These are phyloP conservation scores for Plumapathes pennacea DNA, from an alignment of 92 coral and sea anemone species.

Conservation along the genomic window DNA sequence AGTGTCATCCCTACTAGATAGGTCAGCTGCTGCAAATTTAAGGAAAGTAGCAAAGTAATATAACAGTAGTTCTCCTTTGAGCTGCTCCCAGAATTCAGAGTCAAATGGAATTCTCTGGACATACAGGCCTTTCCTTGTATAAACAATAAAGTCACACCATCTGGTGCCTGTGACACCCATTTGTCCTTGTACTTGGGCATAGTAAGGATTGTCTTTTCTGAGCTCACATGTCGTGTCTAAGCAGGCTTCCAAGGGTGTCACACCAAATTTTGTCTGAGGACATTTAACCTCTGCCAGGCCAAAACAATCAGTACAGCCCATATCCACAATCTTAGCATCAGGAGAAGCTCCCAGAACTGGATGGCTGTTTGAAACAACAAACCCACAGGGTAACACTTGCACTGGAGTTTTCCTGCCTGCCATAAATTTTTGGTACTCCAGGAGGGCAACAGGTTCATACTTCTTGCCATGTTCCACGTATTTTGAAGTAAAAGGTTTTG, in stretches of 20 bases:
- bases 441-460: constrained; percentile 48
- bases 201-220: constrained; percentile 22
- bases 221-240: constrained; percentile 18
- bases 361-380: constrained; percentile 12
- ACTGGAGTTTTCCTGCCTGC: constrained; percentile 29
- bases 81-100: constrained; percentile 7
- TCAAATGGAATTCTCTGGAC: constrained; percentile 25
- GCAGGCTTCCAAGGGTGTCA: constrained; percentile 56
- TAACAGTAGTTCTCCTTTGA: constrained; percentile 5
- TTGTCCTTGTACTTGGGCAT: constrained; percentile 37
- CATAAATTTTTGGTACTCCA: constrained; percentile 42
- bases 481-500: constrained; percentile 39
- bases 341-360: constrained; percentile 47
- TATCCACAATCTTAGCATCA: constrained; percentile 63
- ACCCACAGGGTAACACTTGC: constrained; percentile 29
- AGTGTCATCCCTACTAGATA: too few species aligned
- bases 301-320: constrained; percentile 23
- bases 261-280: constrained; percentile 41
- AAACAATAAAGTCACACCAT: constrained; percentile 29
- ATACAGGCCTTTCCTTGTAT: constrained; percentile 16
- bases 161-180: constrained; percentile 26
- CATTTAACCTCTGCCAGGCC: constrained; percentile 62
- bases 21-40: constrained; percentile 21
- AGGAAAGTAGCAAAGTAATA: constrained; percentile 24
- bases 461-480: constrained; percentile 50